Base-by-base conservation (phyloP, 2,797 vertebrate species). In the Nyctalus aviator region DNA sequence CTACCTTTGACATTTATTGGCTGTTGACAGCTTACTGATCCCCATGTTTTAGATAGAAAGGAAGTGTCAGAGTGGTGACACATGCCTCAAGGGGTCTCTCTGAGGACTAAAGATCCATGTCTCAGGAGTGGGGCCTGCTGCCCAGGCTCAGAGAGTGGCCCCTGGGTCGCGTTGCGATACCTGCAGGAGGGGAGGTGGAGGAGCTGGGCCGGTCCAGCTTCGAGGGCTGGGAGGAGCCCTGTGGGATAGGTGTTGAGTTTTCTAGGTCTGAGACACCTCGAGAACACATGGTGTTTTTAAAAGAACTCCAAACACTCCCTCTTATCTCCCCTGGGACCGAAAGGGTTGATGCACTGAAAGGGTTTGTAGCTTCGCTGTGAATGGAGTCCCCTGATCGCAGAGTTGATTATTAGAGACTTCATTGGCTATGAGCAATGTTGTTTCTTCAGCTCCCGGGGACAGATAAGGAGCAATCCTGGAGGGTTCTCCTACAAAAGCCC, bases 371-470 rank as follows among this genome's bases (percentile, higher is more conserved):
- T 89, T 96, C 53, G 4, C 32, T 23, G 15, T 91, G 91, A 94
- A 89, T 62, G 83, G 59, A 90, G 76, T 48, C n/a, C n/a, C 44
- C 79, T 97, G 94, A 91, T 91, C 88, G 0, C 20, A 17, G 84
- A 95, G 92, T 96, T 95, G 84, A 73, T 96, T 95, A 93, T 95
- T 64, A 2, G 41, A 94, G 89, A 87, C 62, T 96, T 91, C 86
- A 4, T 72, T 95, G 89, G 77, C 41, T 87, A 75, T 91, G 77
- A 95, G 86, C 90, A 93, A 94, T 57, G 84, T 2, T 84, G 71
- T 88, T 93, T 81, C 90, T 94, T 87, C 79, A 78, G 64, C 55
- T 89, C 84, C 57, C 55, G 8, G 77, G 69, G 84, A 93, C 81
- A 89, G 87, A 96, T 93, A 93, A 97, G 79, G 13, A 87, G 79